Base-by-base conservation (phyloP, 2,888 invertebrate genomes). In the Phragmatobia fuliginosa region DNA sequence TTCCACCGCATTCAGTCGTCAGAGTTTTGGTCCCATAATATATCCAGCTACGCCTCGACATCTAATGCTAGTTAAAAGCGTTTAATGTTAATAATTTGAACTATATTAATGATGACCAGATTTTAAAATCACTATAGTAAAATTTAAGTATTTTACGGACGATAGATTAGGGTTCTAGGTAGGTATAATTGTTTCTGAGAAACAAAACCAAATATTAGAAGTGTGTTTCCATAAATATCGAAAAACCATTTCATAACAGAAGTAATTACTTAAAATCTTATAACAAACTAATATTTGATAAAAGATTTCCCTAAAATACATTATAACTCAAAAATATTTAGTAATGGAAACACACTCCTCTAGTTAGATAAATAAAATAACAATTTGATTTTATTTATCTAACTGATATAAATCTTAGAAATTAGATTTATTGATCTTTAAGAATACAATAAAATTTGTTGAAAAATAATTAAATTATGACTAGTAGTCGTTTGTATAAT, bases 41-140 rank as follows among this genome's bases (percentile, higher is more conserved):
- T 82, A 86, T 88, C 90, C 88, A 93, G 94, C 91, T 92, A 94
- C 94, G 94, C 94, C 94, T 92, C 85, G 82, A 87, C 68, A 66
- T 81, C 76, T 83, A 75, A 76, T 70, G 70, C 83, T 83, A 83
- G 80, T 79, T 78, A 79, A 69, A 83, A 80, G 71, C 80, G 75
- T 83, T 77, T 85, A 87, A 83, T 77, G 83, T 76, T 84, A 81
- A 76, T 76, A 81, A 78, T n/a, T n/a, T n/a, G 82, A 82, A 85
- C 41, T 58, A 32, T 80, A 84, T 80, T 77, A 71, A 83, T 82
- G 72, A 75, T 76, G 85, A 88, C 88, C 36, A 65, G 85, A 82
- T 82, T 68, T 79, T 82, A 83, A 74, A 71, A 70, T 73, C 64
- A 75, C 80, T 77, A 74, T 62, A 66, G 61, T 82, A 77, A 56